A percentile compares a stretch with the other conserved stretches of the same genome.
Conservation (phyloP, 2,888 invertebrate species). For the Sarcophaga subvicina region DNA sequence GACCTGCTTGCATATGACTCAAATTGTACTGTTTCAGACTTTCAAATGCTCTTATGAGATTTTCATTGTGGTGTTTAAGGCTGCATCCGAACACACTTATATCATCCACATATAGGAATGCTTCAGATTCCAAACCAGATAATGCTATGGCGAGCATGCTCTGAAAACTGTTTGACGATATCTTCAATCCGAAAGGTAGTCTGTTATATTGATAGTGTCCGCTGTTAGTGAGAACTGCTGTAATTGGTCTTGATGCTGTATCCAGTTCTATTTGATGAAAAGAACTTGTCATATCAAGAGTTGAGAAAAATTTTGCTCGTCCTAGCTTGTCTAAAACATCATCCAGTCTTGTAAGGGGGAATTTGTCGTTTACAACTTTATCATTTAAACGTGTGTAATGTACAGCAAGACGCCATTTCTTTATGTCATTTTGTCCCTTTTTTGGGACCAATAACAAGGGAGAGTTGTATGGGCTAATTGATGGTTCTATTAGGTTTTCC, state of each 20-base stretch:
- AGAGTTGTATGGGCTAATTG: constrained; percentile 27
- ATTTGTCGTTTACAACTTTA: constrained; percentile 16
- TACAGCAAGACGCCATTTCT: no score
- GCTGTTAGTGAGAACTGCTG: no score
- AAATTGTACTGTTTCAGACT: constrained; percentile 3
- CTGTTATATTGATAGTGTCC: background rate
- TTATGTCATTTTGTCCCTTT: constrained; percentile 19
- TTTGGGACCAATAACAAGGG: background rate
- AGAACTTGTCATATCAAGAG: constrained; percentile 26
- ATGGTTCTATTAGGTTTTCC: constrained; percentile 9
- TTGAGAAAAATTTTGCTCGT: constrained; percentile 20
- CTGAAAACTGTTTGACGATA: constrained; percentile 44
- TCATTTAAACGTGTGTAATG: background rate
- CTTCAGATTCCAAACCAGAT: constrained; percentile 19
- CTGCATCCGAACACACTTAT: constrained; percentile 4
- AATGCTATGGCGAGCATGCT: constrained; percentile 33
- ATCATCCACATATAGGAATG: constrained; percentile 34
- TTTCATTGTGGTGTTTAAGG: constrained; percentile 33
- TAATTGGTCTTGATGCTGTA: background rate
- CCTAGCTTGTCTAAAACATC: constrained; percentile 12
- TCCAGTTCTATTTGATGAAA: constrained; percentile 12
- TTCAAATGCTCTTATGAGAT: constrained; percentile 13
- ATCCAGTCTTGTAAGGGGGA: constrained; percentile 22
- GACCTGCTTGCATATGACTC: background rate
- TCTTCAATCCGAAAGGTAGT: constrained; percentile 35